Percentiles rank a stretch among this genome's conserved stretches.
Conservation (phyloP, 2,797 vertebrate genomes). For the Mormyrops boulengeri region DNA sequence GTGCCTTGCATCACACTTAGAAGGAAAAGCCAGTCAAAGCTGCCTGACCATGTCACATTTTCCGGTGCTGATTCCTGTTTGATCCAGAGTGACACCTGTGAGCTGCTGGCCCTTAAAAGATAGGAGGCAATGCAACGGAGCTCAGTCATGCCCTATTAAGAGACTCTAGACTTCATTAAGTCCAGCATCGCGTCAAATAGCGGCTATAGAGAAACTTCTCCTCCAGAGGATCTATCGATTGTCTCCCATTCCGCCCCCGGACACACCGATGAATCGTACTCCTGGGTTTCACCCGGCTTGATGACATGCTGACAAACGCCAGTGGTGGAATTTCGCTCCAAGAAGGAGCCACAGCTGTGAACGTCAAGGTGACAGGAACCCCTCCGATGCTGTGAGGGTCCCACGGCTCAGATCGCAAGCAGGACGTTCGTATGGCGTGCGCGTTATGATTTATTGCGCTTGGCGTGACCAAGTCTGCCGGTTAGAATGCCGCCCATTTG, state of each 20-base stretch:
- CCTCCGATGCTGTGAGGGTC: neutral
- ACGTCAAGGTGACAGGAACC: neutral
- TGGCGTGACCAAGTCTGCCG: neutral
- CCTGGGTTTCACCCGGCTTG: neutral
- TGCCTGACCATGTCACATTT: neutral
- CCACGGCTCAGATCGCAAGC: neutral
- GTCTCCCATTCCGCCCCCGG: slow-evolving; percentile 1
- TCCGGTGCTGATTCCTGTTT: slow-evolving; percentile 2
- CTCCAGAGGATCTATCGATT: slow-evolving; percentile 19
- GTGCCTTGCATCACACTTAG: neutral
- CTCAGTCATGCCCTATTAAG: slow-evolving; percentile 15
- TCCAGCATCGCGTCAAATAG: slow-evolving; percentile 10
- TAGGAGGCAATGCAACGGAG: neutral
- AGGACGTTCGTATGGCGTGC: neutral
- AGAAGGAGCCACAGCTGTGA: neutral
- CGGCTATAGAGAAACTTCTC: neutral
- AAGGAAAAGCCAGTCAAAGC: neutral
- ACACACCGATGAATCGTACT: neutral
- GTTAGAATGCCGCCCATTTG: neutral
- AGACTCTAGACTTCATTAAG: slow-evolving; percentile 28
- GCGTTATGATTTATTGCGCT: neutral
- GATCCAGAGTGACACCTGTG: slow-evolving; percentile 11
- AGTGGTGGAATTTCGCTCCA: neutral
- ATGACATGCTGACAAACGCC: neutral
- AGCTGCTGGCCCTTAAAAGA: slow-evolving; percentile 9